phyloP scores from a whole-genome alignment of 2,797 vertebrate species.

The Oreochromis mossambicus region DNA sequence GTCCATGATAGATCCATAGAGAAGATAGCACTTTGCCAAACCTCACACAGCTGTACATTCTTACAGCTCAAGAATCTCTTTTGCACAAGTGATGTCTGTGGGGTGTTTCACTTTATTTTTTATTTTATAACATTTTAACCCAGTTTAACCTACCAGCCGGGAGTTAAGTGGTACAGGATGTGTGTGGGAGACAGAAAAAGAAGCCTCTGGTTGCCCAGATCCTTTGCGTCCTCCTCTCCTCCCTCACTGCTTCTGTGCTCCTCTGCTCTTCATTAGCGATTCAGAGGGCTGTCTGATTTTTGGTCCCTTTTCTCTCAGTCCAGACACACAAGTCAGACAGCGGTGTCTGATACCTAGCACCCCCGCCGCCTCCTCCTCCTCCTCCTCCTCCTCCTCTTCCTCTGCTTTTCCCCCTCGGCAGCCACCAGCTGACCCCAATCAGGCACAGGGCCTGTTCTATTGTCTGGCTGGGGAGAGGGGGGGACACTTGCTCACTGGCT shows the following conservation, averaged over 20 bases:
- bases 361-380: slow-evolving; percentile 4
- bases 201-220: slow-evolving; percentile 12
- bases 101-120: background rate
- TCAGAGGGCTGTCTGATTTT: slow-evolving; percentile 44
- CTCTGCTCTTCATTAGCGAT: slow-evolving; percentile 43
- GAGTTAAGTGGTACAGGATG: slow-evolving; percentile 34
- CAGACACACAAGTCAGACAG: slow-evolving; percentile 66
- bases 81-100: slow-evolving; percentile 2
- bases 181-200: slow-evolving; percentile 28
- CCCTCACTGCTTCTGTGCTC: slow-evolving; percentile 9
- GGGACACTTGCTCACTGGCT: slow-evolving; percentile 8
- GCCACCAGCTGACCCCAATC: slow-evolving; percentile 74
- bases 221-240: slow-evolving; percentile 11
- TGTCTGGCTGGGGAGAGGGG: slow-evolving; percentile 54
- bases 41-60: background rate
- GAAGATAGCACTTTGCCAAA: background rate
- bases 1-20: background rate
- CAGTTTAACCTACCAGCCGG: slow-evolving; percentile 46
- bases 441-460: slow-evolving; percentile 66
- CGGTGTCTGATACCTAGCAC: slow-evolving; percentile 59
- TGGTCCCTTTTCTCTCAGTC: slow-evolving; percentile 34
- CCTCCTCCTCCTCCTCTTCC: background rate
- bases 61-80: background rate
- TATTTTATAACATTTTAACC: slow-evolving; percentile 45
- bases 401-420: slow-evolving; percentile 29